Base-by-base conservation (phyloP, 2,113 vertebrate genomes). In the Anser brachyrhynchus region DNA sequence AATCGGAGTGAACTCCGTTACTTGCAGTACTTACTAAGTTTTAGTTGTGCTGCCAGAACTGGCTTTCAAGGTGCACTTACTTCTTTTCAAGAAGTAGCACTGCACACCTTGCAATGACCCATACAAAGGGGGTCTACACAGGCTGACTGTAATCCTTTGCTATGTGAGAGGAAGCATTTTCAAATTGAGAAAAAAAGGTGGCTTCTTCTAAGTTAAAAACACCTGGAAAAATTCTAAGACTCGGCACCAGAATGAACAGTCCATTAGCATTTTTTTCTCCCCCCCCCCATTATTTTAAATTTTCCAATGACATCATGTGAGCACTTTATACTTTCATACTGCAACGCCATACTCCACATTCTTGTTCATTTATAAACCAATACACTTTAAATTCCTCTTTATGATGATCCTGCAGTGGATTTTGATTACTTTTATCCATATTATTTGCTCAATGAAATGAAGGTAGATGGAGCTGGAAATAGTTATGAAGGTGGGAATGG, bases 1-100 rank as follows among this genome's bases (percentile, higher is more conserved):
- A 22, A 61, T 25, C 18, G 33, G 22, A 51, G 28, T 18, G 33
- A 85, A 65, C 72, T 23, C 20, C 16, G n/a, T 14, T 26, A 5
- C 5, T 49, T n/a, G 52, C 46, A 83, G 16, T 2, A 11, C 0
- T 0, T 64, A 28, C 25, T 44, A 13, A 13, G 11, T 52, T 67
- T 15, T 4, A 43, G 13, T 3, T 52, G 23, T 14, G 8, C 2
- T 66, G 39, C 26, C 67, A 80, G 33, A 72, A 61, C 0, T 10
- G 16, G 8, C 15, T 82, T 76, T 66, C 75, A 57, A 16, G 49
- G 33, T 57, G 25, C 33, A 49, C 46, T 39, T 39, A 39, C 39
- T 49, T 49, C 46, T 49, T 49, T 49, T 58, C 13, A 3, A 46
- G 43, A 66, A 52, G 51, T 13, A 52, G 51, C 51, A 52, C 13